Evolutionary conservation across 2,888 invertebrate species (phyloP).

Genomic region (Hydropsyche betteni): DNA sequence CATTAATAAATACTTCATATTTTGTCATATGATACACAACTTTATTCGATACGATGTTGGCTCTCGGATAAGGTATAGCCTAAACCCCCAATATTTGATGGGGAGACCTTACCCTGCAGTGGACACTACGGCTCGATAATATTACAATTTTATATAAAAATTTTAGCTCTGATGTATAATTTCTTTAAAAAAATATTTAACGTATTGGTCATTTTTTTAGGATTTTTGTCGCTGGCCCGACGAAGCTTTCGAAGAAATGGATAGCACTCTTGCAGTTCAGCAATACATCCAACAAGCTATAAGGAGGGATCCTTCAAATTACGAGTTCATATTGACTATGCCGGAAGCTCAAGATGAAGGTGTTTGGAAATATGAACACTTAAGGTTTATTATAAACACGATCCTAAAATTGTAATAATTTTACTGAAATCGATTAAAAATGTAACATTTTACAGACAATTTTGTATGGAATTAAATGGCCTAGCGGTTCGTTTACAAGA

Average conservation of each 20-base stretch:
- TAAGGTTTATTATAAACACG: conserved; percentile 68
- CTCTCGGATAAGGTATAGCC: no score
- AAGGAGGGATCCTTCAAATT: conserved; percentile 89
- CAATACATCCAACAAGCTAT: conserved; percentile 99
- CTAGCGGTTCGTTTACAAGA: conserved; percentile 94
- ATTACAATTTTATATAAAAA: no score
- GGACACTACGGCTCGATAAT: no score
- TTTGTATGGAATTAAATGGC: conserved; percentile 99
- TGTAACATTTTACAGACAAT: conserved; percentile 76
- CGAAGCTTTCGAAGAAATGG: conserved; percentile 99
- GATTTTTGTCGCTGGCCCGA: conserved; percentile 98
- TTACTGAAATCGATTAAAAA: background rate
- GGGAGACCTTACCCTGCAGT: no score
- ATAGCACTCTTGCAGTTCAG: conserved; percentile 97
- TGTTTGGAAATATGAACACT: conserved; percentile 99
- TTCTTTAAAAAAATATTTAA: no score
- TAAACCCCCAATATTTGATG: no score
- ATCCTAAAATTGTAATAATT: background rate
- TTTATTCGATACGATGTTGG: no score
- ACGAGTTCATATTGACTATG: conserved; percentile 93
- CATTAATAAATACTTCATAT: no score
- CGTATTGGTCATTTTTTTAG: conserved; percentile 61
- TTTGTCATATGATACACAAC: no score
- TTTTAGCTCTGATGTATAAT: no score
- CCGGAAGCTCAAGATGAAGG: conserved; percentile 98